Evolutionary conservation across 2,888 invertebrate species (phyloP), one percentile per base, ranked within the genome.

Genomic region (Agrochola circellaris): DNA sequence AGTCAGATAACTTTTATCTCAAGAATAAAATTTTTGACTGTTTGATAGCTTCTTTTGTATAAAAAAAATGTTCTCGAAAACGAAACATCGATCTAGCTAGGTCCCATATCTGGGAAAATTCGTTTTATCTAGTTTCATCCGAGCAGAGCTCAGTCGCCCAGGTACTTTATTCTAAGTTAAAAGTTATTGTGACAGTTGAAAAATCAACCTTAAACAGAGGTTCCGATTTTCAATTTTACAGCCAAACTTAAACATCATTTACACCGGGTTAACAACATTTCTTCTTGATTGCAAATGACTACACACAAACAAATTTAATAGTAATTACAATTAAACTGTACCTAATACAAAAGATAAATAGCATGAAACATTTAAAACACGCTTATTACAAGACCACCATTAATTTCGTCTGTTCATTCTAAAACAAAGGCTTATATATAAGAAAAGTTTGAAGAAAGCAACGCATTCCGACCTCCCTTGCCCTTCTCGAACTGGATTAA

Each of bases 381-480:
- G 69, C 73, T 84, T 73, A 75, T 38, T 68, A 80, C 69, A 74
- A 75, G 61, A 78, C 71, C 68, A 48, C 73, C 67, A 81, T 84
- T 77, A 81, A 82, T 84, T 84, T 76, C 56, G 60, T 75, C 64
- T 62, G 69, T 73, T 67, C 65, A 75, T 75, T 73, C 34, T 58
- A 58, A 79, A 81, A 82, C 77, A 87, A 84, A 82, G 74, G 85
- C 56, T 84, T 84, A 84, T 77, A 84, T 85, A 75, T 73, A 77
- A 88, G 85, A 85, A 88, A 90, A 90, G 73, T 90, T 90, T 81
- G 79, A 87, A 89, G 90, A 87, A 89, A 89, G 83, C 85, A 89
- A 82, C 85, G 87, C 87, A 89, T 89, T 88, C 88, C 88, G 65
- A 75, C 83, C 81, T 80, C 76, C 9, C 58, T 66, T 64, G 61